Evolutionary conservation across 1,140 invertebrate genomes (phyloP), one percentile per base, ranked within the genome.

Genomic region (Dendrolimus kikuchii): DNA sequence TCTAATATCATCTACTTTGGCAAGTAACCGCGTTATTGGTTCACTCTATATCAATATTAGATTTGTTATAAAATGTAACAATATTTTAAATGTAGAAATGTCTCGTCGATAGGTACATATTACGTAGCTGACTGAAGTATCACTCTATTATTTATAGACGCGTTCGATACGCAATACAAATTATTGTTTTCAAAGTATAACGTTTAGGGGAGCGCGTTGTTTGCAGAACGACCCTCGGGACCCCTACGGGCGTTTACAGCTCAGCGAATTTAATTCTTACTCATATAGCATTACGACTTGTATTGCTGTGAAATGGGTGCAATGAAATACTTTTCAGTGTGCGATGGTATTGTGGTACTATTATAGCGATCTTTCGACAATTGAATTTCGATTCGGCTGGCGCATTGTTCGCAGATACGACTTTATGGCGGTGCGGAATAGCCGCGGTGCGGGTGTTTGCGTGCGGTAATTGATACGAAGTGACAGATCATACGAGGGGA

Each of bases 181-280:
- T 86, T 86, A 84, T 86, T 84, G 82, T 86, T 86, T 86, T 86
- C 82, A 86, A 86, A 86, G 82, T 86, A 86, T 86, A 86, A 81
- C 82, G 81, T 86, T 86, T 81, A 84, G 81, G 82, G 82, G 81
- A 79, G 73, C 71, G 61, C 68, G 71, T 74, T 86, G 82, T 86
- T 86, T 86, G 78, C 72, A 57, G 64, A 81, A 68, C 71, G 77
- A 81, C 81, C 82, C 81, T 81, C 65, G 69, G 77, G 63, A 59
- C 52, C 62, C 62, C 62, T 53, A 52, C 51, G 48, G 37, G 38
- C 46, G 46, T 38, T 9, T 41, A 10, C 38, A 40, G 57, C 56
- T 58, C 51, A 48, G 59, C 70, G 64, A 83, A 74, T 74, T 61
- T 76, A 61, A 69, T 41, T 51, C 74, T 78, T 82, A 75, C 64